Base-by-base conservation (phyloP, 92 coral and sea anemone species). In the Virgularia gustaviana region DNA sequence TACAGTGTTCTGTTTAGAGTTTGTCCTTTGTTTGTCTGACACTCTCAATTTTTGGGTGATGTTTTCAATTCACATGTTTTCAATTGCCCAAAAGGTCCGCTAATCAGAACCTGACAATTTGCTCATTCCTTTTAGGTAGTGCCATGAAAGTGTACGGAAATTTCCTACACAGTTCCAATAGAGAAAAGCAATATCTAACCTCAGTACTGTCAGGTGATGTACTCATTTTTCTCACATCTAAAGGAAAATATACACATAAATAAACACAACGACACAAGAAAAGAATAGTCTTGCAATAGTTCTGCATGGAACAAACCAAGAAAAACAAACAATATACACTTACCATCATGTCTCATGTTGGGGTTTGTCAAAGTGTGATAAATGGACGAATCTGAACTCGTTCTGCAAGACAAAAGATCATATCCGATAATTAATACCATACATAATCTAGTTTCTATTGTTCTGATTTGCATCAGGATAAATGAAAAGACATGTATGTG, bases 151-250 rank as follows among this genome's bases (percentile, higher is more conserved):
- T n/a, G n/a, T n/a, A n/a, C n/a, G n/a, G n/a, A n/a, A n/a, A n/a
- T n/a, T 16, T 47, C 11, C 16, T 47, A 47, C 22, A 16, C 4
- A 16, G 16, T 25, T 16, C 9, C 4, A 47, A 47, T 2, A 55
- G 32, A 6, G 11, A 55, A 55, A 12, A 9, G 13, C 4, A 27
- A 6, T 27, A 11, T 34, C 5, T 29, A 20, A 68, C 75, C 60
- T 68, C 75, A 15, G 75, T 29, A 47, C 75, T 68, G 45, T 68
- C 75, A 13, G 75, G 75, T n/a, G 75, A 68, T 47, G 75, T 43
- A 38, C 75, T 68, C 75, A 68, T 68, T 35, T 68, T 68, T 38
- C 75, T 68, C n/a, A 20, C 34, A 68, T 27, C 75, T 68, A 11
- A 13, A 60, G 35, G 9, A 60, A 19, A 32, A 31, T 31, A 27